A percentile compares a stretch with the other conserved stretches of the same genome.
phyloP scores from a whole-genome alignment of 2,797 vertebrate species.

The Chaetophractus vellerosus region DNA sequence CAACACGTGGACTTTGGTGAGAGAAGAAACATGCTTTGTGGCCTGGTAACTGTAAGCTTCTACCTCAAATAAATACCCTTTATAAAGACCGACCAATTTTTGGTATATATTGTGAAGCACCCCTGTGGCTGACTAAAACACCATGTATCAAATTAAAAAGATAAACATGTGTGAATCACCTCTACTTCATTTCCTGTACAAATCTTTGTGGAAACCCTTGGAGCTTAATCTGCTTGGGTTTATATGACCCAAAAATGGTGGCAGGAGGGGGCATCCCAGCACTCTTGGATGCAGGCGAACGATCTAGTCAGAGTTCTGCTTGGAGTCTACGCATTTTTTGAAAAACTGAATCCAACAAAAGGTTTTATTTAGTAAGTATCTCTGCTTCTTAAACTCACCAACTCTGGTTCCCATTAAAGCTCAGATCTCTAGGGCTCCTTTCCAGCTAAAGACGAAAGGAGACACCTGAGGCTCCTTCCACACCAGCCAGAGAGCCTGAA shows the following conservation, averaged over 20 bases:
- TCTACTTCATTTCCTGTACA: constrained; percentile 34
- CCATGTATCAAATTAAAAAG: constrained; percentile 36
- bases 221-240: background rate
- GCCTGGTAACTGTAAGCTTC: too few species aligned
- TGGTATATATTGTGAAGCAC: too few species aligned
- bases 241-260: background rate
- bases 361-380: background rate
- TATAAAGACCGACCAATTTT: too few species aligned
- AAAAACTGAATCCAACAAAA: constrained; percentile 49
- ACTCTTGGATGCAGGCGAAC: background rate
- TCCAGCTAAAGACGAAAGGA: background rate
- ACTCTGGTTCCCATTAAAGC: background rate
- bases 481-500: background rate
- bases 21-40: too few species aligned
- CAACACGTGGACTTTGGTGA: too few species aligned
- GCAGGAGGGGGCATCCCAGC: background rate
- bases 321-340: background rate
- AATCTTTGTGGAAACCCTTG: background rate
- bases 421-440: background rate
- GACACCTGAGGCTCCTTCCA: background rate
- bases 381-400: constrained; percentile 47
- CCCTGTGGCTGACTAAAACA: too few species aligned
- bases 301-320: background rate
- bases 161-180: background rate
- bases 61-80: too few species aligned